A percentile compares a stretch with the other conserved stretches of the same genome.
These are phyloP conservation scores for Cheirogaleus major DNA, from an alignment of 2,797 vertebrate species.

Conservation along the genomic window DNA sequence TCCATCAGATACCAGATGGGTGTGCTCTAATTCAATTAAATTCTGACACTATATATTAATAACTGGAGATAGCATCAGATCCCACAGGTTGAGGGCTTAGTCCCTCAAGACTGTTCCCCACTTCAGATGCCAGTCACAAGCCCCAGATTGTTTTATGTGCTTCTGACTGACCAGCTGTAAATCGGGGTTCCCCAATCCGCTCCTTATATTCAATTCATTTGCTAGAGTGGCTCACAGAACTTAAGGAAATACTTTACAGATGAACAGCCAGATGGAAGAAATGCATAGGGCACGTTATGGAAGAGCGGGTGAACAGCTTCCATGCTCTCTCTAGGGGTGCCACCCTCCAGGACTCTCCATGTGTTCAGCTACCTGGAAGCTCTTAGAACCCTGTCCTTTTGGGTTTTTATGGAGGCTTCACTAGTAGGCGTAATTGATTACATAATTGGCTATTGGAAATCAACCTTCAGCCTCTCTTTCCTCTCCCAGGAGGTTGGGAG, in stretches of 20 bases:
- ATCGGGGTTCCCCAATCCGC: background rate
- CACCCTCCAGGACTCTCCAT: background rate
- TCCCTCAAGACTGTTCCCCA: too few relatives aligned
- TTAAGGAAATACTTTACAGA: background rate
- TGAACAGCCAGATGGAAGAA: background rate
- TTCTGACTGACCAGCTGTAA: background rate
- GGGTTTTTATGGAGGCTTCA: background rate
- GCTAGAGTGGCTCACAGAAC: background rate
- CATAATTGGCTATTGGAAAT: background rate
- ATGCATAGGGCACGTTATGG: background rate
- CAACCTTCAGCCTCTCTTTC: background rate
- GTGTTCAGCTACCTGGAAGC: background rate
- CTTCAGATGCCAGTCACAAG: background rate
- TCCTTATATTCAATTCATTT: background rate
- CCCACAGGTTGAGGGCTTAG: background rate
- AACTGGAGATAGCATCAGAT: background rate
- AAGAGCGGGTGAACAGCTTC: background rate
- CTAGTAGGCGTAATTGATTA: background rate
- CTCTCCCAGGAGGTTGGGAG: background rate
- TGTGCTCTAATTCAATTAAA: background rate
- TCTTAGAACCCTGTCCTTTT: background rate
- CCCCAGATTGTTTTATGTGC: background rate
- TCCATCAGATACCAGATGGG: background rate
- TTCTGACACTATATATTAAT: background rate
- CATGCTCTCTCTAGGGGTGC: background rate